A percentile compares a stretch with the other conserved stretches of the same genome.
Evolutionary conservation across 2,797 vertebrate genomes (phyloP).

Genomic region (Myioborus miniatus): DNA sequence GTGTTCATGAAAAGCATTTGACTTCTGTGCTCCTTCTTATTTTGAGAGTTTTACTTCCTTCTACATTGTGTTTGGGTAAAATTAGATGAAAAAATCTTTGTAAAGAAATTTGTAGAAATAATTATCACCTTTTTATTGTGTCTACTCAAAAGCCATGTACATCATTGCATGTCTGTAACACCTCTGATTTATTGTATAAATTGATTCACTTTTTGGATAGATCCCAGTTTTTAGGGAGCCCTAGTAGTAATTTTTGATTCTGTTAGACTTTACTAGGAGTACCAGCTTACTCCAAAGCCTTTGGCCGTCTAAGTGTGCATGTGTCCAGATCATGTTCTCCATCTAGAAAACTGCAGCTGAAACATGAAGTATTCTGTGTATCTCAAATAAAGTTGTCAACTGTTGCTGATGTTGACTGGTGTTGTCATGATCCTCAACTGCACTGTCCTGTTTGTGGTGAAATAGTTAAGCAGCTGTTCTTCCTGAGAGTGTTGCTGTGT

Average conservation of each 20-base stretch:
- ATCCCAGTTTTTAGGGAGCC: neutral
- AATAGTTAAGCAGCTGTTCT: neutral
- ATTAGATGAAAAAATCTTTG: conserved; percentile 24
- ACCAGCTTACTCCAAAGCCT: neutral
- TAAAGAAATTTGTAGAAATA: neutral
- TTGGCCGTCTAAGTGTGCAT: neutral
- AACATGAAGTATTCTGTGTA: neutral
- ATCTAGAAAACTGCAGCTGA: neutral
- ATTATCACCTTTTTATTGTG: neutral
- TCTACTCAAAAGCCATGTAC: neutral
- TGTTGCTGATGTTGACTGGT: neutral
- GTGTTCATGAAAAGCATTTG: conserved; percentile 30
- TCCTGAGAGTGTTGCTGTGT: neutral
- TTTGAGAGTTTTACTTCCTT: conserved; percentile 41
- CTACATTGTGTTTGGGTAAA: neutral
- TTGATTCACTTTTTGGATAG: neutral
- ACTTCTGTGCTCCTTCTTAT: conserved; percentile 17
- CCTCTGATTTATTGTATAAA: neutral
- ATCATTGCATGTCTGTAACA: neutral
- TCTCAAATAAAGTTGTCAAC: neutral
- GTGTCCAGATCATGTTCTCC: neutral
- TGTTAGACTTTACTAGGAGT: neutral
- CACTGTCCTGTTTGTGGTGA: neutral
- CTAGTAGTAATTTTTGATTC: neutral
- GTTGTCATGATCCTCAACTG: neutral